Evolutionary conservation across 1,140 invertebrate species (phyloP), one percentile per base, ranked within the genome.

Genomic region (Drosophila ogumai): DNA sequence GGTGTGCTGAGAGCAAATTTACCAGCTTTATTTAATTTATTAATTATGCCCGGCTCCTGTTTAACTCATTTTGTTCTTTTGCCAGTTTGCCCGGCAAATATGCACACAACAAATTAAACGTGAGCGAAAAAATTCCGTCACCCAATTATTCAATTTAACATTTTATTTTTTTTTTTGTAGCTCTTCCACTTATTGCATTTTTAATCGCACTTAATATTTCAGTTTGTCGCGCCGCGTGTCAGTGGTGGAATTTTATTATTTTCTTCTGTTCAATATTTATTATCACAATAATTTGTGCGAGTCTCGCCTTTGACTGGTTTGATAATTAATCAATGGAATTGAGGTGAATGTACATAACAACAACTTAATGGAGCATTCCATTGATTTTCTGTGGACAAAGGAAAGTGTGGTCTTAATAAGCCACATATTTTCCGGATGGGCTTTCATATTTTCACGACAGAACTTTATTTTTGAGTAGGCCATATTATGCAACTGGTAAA

Each of bases 141-240:
- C 68, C 34, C 56, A 73, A 61, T 44, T 66, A 60, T 84, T 85
- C 59, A 69, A 64, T 75, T 79, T 87, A 44, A 57, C 50, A 55
- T 54, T 54, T 15, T 36, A 28, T 59, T 73, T 66, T 17, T 19
- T 34, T 54, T 56, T 78, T 79, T 64, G 59, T 58, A 59, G 52
- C 50, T 44, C 63, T 54, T 41, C 49, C 59, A 73, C 72, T 86
- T 88, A 86, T 88, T 73, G 61, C 75, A 73, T 77, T 77, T 80
- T 82, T 79, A 86, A 76, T 68, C 69, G 66, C 49, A 73, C 79
- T 82, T 69, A 73, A 87, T 86, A 76, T 82, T 82, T 82, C 84
- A 88, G 75, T 73, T 79, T 74, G 56, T 63, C 61, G 73, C 56
- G 32, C 50, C 9, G 55, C 57, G 50, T 66, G 81, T 63, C 55